These are phyloP conservation scores for Pristionchus fissidentatus DNA, from an alignment of 2,888 invertebrate species.

Conservation along the genomic window DNA sequence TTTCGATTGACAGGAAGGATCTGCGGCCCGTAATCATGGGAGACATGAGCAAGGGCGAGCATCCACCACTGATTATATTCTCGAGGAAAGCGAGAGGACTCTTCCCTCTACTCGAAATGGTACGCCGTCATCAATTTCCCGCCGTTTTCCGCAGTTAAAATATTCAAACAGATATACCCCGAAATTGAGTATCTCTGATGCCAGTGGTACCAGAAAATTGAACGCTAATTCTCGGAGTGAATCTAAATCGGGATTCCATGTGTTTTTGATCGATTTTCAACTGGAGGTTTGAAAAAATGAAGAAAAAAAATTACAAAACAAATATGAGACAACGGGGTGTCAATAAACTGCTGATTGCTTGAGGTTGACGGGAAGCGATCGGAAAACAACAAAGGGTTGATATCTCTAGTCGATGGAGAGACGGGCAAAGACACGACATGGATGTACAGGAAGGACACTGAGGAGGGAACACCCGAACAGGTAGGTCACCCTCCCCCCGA, in stretches of 20 bases:
- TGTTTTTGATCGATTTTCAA: too few relatives aligned
- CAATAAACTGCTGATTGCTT: too few relatives aligned
- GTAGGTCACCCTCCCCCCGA: neutral
- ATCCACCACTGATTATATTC: conserved; percentile 24
- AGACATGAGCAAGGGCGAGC: neutral
- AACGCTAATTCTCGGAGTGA: too few relatives aligned
- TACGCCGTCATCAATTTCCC: neutral
- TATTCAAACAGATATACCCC: too few relatives aligned
- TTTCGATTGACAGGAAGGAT: neutral
- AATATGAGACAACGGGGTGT: too few relatives aligned
- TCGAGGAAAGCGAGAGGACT: conserved; percentile 23
- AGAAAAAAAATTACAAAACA: too few relatives aligned
- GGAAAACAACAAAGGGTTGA: neutral
- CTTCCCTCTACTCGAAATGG: conserved; percentile 20
- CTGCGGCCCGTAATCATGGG: conserved; percentile 33
- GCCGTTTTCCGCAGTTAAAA: neutral
- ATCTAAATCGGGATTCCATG: too few relatives aligned
- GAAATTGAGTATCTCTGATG: too few relatives aligned
- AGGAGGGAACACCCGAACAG: neutral
- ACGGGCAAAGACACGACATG: neutral
- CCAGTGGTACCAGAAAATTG: too few relatives aligned
- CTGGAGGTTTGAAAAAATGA: too few relatives aligned
- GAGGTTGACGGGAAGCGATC: neutral
- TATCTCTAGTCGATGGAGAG: conserved; percentile 14
- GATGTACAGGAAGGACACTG: conserved; percentile 17